Evolutionary conservation across 1,140 invertebrate species (phyloP), one percentile per base, ranked within the genome.

Genomic region (Oreohelix idahoensis): DNA sequence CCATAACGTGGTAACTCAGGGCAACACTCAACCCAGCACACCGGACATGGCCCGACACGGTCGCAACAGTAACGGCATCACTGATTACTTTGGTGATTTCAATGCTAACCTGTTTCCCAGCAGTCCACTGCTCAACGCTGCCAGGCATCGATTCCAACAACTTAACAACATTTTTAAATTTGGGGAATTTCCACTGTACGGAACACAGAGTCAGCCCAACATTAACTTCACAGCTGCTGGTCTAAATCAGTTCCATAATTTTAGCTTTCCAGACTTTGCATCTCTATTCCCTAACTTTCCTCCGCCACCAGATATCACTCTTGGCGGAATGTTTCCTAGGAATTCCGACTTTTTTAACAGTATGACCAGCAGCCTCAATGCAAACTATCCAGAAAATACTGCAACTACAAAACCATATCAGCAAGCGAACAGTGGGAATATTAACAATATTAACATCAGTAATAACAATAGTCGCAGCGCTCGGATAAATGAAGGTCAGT

Each of bases 341-440:
- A 63, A 36, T 38, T 36, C 51, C 1, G 77, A 79, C 17, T 79
- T 79, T n/a, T 79, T 79, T 35, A 79, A 45, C 36, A 63, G 35
- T 29, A 79, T 79, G 77, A 79, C 77, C 35, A 63, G 77, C 20
- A 79, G 77, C 36, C 77, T 79, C 2, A 79, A 79, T 32, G 77
- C 77, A 13, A 79, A 79, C 32, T 79, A 66, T 66, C 77, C 66
- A 0, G 15, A 35, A 39, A 11, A 51, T 36, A 1, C 26, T 39
- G 35, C 35, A 66, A 5, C 42, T 2, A 77, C 32, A 4, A 26
- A 15, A 53, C 17, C 58, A 0, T 8, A 15, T 69, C 29, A 66
- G 20, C 36, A 26, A 5, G 0, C 49, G 26, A 58, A 58, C 29
- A 63, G 35, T 66, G 45, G 53, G 35, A 42, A 39, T 35, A 39